Base-by-base conservation (phyloP, 2,797 vertebrate species). In the Lacerta viridis region DNA sequence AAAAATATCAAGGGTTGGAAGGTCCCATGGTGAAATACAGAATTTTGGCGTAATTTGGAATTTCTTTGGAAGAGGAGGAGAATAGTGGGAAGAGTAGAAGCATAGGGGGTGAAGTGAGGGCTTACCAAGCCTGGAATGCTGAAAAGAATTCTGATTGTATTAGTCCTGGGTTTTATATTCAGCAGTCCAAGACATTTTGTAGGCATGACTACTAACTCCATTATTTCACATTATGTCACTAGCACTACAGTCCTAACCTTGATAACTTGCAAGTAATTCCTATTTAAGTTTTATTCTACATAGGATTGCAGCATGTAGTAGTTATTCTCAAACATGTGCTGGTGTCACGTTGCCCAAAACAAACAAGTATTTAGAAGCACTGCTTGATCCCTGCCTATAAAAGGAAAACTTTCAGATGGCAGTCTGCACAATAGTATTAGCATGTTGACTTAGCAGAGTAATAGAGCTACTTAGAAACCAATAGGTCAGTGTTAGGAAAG, bases 341-440 rank as follows among this genome's bases (percentile, higher is more conserved):
- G 41, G 71, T 43, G 17, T 9, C 27, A 18, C 36, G 17, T 41
- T 25, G 20, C 55, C 6, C 10, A 66, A 55, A 39, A 66, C 23
- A 66, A 80, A 36, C 25, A 39, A 2, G 20, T 15, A 5, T 33
- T 71, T 80, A 25, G 23, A 71, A 77, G 29, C 25, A 43, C 15
- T 33, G 27, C 17, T 79, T 55, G 43, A 15, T 61, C 46, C 13
- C 0, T 39, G 29, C 64, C 1, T 86, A 75, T 9, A 18, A 68
- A 9, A 9, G 74, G 61, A 72, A 80, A 27, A 0, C n/a, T 39
- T 2, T 2, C 64, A 5, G 8, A 0, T 36, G 6, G 1, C 1
- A 10, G 64, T 0, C 18, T 55, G 33, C 1, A 3, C 80, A 41
- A 0, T 0, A 0, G 1, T 5, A 0, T 3, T 2, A 0, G 18